Percentiles rank a stretch among this genome's conserved stretches.
Evolutionary conservation across 2,888 invertebrate genomes (phyloP).

Genomic region (Hypercompe scribonia): DNA sequence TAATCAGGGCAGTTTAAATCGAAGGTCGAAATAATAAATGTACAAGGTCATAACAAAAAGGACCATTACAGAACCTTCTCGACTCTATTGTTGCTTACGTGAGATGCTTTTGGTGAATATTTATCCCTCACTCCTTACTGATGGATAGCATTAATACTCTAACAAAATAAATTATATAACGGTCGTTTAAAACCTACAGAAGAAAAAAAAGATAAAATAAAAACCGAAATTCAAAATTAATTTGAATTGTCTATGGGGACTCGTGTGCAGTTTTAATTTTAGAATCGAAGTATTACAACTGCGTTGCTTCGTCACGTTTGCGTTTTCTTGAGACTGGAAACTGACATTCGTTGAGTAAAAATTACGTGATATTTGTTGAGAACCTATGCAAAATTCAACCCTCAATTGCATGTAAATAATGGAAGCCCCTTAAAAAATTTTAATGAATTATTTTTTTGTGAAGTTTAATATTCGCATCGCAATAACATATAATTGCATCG

Average conservation of each 20-base stretch:
- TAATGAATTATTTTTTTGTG: no score
- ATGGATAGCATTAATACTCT: conserved; percentile 44
- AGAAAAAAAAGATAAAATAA: no score
- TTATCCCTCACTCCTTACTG: conserved; percentile 47
- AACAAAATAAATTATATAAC: background rate
- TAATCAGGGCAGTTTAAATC: conserved; percentile 62
- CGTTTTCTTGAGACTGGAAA: background rate
- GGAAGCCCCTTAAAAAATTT: background rate
- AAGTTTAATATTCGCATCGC: conserved; percentile 5
- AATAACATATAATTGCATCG: conserved; percentile 28
- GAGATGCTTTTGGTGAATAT: background rate
- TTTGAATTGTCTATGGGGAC: conserved; percentile 21
- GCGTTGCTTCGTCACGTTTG: background rate
- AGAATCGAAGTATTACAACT: background rate
- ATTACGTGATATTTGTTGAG: no score
- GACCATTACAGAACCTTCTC: background rate
- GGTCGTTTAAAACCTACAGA: background rate
- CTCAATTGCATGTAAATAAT: background rate
- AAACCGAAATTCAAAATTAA: background rate
- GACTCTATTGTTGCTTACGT: background rate
- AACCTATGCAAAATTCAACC: background rate
- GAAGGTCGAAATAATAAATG: conserved; percentile 64
- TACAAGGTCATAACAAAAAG: conserved; percentile 27
- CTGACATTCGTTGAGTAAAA: no score
- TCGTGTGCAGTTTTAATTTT: background rate